Conservation (phyloP, 1,140 invertebrate genomes). For the Pollicipes pollicipes region DNA sequence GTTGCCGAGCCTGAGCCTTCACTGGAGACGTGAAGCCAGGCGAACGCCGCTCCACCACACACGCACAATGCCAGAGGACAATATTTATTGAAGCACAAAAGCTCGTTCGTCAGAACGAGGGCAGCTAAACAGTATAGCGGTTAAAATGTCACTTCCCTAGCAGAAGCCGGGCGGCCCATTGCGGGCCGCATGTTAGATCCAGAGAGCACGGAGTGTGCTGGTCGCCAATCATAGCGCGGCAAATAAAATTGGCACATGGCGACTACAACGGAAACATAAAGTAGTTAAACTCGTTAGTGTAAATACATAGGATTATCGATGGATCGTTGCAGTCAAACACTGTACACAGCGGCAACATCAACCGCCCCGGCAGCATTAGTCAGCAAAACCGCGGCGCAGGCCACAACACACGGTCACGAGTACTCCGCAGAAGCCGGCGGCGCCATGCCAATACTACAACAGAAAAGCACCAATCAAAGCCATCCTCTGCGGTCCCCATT, state of each 20-base stretch:
- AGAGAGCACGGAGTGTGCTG: background rate
- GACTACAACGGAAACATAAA: background rate
- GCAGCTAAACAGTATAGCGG: background rate
- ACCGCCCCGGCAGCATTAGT: background rate
- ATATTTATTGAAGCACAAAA: conserved; percentile 1
- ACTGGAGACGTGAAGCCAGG: no score
- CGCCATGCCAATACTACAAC: no score
- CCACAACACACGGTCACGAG: background rate
- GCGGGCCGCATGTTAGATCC: background rate
- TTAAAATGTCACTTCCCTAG: background rate
- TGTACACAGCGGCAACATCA: background rate
- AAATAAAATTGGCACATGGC: background rate
- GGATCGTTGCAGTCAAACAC: background rate
- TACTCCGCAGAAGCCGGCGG: no score
- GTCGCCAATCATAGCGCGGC: background rate
- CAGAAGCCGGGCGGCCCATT: background rate
- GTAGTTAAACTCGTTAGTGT: background rate
- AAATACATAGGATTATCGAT: background rate
- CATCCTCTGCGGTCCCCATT: background rate
- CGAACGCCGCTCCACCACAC: no score
- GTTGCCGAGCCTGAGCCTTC: no score
- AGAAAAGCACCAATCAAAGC: no score
- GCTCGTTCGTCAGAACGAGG: background rate
- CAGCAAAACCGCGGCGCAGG: background rate
- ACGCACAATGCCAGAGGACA: background rate